phyloP scores from a whole-genome alignment of 2,797 vertebrate species.

The Coreius guichenoti region DNA sequence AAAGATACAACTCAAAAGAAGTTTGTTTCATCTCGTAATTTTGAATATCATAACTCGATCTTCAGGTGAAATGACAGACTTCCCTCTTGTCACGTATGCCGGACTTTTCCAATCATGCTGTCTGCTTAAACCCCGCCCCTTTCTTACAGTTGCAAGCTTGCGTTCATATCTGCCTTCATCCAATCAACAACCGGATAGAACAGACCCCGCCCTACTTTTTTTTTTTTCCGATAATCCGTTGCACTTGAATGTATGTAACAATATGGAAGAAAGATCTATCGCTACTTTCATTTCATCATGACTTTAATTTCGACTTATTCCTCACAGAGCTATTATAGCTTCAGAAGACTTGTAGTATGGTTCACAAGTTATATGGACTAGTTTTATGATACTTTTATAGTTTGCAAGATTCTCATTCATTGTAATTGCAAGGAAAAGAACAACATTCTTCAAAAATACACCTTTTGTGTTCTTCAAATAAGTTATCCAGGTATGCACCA shows the following conservation, averaged over 20 bases:
- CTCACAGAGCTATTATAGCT: not conserved
- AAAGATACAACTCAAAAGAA: not conserved
- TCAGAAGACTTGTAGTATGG: not conserved
- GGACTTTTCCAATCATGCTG: not conserved
- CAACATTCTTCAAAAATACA: not conserved
- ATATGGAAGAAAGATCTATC: not conserved
- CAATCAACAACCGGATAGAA: not conserved
- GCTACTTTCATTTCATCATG: not conserved
- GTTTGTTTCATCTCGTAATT: too few relatives aligned
- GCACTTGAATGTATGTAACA: not conserved
- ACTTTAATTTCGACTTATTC: not conserved
- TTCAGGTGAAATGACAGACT: not conserved
- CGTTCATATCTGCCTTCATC: not conserved
- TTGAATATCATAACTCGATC: not conserved
- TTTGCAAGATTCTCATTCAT: not conserved
- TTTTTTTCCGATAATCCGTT: not conserved
- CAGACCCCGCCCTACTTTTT: not conserved
- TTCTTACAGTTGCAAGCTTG: not conserved
- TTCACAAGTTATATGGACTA: not conserved
- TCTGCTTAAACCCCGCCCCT: not conserved
- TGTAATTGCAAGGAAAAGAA: not conserved
- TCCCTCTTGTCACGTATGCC: not conserved
- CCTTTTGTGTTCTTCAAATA: not conserved
- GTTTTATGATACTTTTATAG: not conserved
- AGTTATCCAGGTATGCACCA: not conserved